Conservation (phyloP, 2,888 invertebrate genomes). For the Theodoxus fluviatilis region DNA sequence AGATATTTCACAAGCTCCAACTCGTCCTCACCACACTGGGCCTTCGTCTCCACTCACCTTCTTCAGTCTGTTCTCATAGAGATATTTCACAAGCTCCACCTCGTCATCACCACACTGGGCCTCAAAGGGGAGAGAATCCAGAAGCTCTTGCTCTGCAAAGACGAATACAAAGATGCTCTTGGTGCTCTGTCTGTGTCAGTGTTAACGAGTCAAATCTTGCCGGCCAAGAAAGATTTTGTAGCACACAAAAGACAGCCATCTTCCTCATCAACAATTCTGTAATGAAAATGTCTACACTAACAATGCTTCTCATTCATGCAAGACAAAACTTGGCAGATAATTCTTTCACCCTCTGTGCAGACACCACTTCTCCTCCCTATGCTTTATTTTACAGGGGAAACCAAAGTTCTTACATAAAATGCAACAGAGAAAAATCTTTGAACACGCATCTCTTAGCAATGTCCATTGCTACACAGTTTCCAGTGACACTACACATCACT, state of each 20-base stretch:
- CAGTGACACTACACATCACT: too few relatives aligned
- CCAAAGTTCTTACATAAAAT: too few relatives aligned
- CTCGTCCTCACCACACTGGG: slow-evolving; percentile 70
- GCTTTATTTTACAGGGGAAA: too few relatives aligned
- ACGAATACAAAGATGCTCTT: neutral
- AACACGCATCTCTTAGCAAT: too few relatives aligned
- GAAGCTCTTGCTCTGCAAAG: slow-evolving; percentile 73
- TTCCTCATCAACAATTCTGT: too few relatives aligned
- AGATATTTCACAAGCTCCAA: slow-evolving; percentile 74
- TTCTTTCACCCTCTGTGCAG: too few relatives aligned
- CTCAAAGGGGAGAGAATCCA: slow-evolving; percentile 75
- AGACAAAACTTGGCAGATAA: too few relatives aligned
- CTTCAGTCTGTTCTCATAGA: slow-evolving; percentile 85
- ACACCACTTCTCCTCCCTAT: too few relatives aligned
- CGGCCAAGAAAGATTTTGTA: neutral
- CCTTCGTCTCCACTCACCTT: slow-evolving; percentile 68
- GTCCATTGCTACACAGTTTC: too few relatives aligned
- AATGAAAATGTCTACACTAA: too few relatives aligned
- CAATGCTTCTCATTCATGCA: too few relatives aligned
- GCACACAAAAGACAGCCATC: neutral
- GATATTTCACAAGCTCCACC: slow-evolving; percentile 75
- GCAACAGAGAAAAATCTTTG: too few relatives aligned
- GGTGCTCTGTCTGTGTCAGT: neutral
- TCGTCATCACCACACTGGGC: slow-evolving; percentile 73
- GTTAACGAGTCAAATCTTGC: neutral